Percentiles rank a stretch among this genome's conserved stretches.
Evolutionary conservation across 2,888 invertebrate genomes (phyloP).

Genomic region (Zygothrica quintamaculata): DNA sequence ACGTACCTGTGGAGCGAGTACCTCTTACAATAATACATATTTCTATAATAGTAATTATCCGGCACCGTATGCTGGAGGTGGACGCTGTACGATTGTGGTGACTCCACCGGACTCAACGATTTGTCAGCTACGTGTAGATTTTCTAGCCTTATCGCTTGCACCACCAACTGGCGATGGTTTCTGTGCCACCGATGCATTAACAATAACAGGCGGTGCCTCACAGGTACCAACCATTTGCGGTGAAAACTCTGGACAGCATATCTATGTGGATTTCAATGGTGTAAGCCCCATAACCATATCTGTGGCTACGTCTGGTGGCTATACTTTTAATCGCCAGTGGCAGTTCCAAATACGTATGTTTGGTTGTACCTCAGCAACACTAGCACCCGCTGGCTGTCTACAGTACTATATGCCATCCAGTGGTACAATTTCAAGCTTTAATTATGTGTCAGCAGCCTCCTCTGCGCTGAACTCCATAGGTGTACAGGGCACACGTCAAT

Average conservation of each 20-base stretch:
- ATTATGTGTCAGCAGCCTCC: constrained; percentile 89
- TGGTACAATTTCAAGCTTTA: constrained; percentile 90
- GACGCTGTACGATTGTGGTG: constrained; percentile 89
- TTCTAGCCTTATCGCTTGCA: constrained; percentile 89
- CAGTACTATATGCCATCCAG: constrained; percentile 88
- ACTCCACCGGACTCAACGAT: constrained; percentile 87
- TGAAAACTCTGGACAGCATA: constrained; percentile 91
- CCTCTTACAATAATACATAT: constrained; percentile 92
- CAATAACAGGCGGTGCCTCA: constrained; percentile 89
- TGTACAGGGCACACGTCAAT: constrained; percentile 88
- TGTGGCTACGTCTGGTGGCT: constrained; percentile 87
- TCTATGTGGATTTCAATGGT: constrained; percentile 90
- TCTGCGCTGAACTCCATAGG: constrained; percentile 86
- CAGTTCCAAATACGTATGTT: constrained; percentile 90
- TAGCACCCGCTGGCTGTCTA: constrained; percentile 91
- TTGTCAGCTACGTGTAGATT: constrained; percentile 90
- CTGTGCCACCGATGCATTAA: constrained; percentile 89
- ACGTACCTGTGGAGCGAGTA: constrained; percentile 89
- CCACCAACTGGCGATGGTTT: constrained; percentile 90
- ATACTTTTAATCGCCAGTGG: constrained; percentile 89
- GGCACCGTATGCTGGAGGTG: constrained; percentile 88
- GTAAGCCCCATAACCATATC: constrained; percentile 88
- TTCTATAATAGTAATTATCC: constrained; percentile 92
- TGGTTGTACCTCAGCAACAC: constrained; percentile 88
- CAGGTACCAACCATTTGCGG: constrained; percentile 90